These are phyloP conservation scores for Centroberyx gerrardi DNA, from an alignment of 2,797 vertebrate genomes.

Conservation along the genomic window DNA sequence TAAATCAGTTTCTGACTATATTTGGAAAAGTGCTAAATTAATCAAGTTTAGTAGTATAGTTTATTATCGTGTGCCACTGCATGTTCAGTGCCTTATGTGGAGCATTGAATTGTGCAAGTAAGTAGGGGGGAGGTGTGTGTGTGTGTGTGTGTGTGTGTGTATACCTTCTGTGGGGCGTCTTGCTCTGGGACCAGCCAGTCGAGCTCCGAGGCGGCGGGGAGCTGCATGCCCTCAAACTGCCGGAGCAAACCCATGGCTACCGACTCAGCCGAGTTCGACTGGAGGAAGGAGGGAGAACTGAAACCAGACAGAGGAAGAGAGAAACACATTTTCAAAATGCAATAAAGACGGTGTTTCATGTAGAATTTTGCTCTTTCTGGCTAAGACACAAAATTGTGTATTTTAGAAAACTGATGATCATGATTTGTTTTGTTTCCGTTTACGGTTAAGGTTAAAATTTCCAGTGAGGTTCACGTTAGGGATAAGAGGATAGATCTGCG, in stretches of 20 bases:
- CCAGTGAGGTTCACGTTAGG: no score
- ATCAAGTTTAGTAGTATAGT: no score
- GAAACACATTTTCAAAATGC: neutral
- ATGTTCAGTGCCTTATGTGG: no score
- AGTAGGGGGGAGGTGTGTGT: neutral
- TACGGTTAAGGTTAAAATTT: no score
- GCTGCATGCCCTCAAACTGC: conserved; percentile 99
- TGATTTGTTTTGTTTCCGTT: no score
- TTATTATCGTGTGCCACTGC: no score
- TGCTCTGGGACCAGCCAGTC: conserved; percentile 98
- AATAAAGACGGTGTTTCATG: neutral
- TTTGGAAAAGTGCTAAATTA: no score
- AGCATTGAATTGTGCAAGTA: neutral
- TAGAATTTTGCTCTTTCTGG: neutral
- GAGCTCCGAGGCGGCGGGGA: conserved; percentile 96
- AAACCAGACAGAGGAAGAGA: neutral
- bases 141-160: neutral
- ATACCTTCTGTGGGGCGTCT: conserved; percentile 96
- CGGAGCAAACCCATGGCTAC: conserved; percentile 98
- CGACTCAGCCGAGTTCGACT: conserved; percentile 96
- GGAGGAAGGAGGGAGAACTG: conserved; percentile 91
- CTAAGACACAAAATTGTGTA: neutral
- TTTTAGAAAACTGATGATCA: neutral
- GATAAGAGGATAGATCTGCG: no score
- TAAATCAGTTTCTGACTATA: no score